These are phyloP conservation scores for Anoplopoma fimbria DNA, from an alignment of 2,113 vertebrate genomes.

Conservation along the genomic window DNA sequence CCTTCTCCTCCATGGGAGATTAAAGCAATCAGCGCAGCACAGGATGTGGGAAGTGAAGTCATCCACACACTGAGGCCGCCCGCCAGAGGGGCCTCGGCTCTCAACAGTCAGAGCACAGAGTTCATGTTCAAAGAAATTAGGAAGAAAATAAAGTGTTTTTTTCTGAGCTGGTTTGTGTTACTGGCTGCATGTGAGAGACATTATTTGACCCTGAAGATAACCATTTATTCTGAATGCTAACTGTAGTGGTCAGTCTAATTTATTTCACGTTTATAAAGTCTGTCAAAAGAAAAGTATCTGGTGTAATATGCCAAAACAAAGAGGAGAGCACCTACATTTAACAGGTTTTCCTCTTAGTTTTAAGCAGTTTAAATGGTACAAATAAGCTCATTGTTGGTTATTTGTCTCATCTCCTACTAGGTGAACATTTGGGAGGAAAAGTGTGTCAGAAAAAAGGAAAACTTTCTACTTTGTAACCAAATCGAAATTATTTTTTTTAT, in stretches of 20 bases:
- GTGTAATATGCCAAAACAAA: not conserved
- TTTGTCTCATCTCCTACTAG: not conserved
- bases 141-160: slow-evolving; percentile 15
- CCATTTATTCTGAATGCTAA: not conserved
- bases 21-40: slow-evolving; percentile 80
- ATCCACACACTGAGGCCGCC: slow-evolving; percentile 76
- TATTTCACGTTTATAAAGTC: not conserved
- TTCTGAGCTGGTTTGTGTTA: not conserved
- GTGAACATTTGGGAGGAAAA: not conserved
- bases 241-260: not conserved
- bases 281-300: not conserved
- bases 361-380: not conserved
- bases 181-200: not conserved
- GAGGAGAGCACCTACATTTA: not conserved
- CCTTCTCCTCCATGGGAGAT: slow-evolving; percentile 74
- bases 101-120: slow-evolving; percentile 35
- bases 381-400: not conserved
- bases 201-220: not conserved
- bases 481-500: not conserved
- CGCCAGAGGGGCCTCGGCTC: slow-evolving; percentile 65
- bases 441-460: slow-evolving; percentile 10
- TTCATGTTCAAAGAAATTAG: slow-evolving; percentile 33
- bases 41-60: slow-evolving; percentile 87
- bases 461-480: slow-evolving; percentile 23
- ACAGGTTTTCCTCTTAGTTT: not conserved